phyloP scores from a whole-genome alignment of 37 sponge, comb jelly and placozoan species.

The Aplysina aerophoba region DNA sequence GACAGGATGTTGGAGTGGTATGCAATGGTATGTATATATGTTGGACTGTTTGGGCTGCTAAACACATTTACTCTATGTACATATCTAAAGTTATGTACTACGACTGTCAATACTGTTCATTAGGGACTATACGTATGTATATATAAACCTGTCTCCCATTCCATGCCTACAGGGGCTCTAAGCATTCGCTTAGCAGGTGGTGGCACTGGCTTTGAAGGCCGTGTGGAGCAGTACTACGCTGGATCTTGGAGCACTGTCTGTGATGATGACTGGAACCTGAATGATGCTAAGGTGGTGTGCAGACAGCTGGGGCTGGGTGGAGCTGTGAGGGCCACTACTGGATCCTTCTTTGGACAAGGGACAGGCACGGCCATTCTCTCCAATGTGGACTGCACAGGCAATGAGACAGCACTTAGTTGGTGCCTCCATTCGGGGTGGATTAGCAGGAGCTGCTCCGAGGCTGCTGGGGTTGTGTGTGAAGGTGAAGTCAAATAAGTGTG shows the following conservation, averaged over 20 bases:
- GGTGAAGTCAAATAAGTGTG: neutral
- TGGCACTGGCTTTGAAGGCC: constrained; percentile 2
- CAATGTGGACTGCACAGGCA: constrained; percentile 26
- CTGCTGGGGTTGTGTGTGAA: constrained; percentile 11
- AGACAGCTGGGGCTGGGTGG: constrained; percentile 25
- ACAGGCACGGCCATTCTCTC: neutral
- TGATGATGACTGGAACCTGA: constrained; percentile 22
- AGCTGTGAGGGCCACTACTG: constrained; percentile 8
- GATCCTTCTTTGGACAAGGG: constrained; percentile 11
- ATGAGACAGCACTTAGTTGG: constrained; percentile 9
- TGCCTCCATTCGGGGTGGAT: constrained; percentile 10
- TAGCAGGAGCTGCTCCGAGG: neutral
- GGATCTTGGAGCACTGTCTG: constrained; percentile 36
- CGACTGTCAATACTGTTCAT: too few relatives aligned
- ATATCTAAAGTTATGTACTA: too few relatives aligned
- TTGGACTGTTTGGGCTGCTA: too few relatives aligned
- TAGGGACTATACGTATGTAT: too few relatives aligned
- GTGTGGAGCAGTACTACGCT: constrained; percentile 31
- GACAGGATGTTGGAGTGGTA: constrained; percentile 4
- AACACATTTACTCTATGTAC: too few relatives aligned
- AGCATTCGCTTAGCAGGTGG: constrained; percentile 23
- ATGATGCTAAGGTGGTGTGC: constrained; percentile 26
- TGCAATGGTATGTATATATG: constrained; percentile 30
- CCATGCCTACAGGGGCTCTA: neutral
- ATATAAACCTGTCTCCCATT: too few relatives aligned